Percentiles rank a stretch among this genome's conserved stretches.
phyloP scores from a whole-genome alignment of 1,140 invertebrate species.

The Cydia pomonella region DNA sequence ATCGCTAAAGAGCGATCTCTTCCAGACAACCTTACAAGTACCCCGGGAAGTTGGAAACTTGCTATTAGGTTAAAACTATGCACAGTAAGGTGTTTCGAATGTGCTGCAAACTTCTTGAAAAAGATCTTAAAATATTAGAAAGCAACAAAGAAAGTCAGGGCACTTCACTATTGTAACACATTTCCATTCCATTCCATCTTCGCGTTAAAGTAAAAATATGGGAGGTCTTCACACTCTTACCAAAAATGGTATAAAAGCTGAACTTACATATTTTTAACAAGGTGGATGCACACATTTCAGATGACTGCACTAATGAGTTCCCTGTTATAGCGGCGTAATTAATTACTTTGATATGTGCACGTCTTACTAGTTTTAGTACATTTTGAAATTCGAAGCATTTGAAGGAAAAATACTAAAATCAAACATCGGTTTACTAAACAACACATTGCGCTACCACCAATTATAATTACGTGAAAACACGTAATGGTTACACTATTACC shows the following conservation, averaged over 20 bases:
- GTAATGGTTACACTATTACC: slow-evolving; percentile 18
- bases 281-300: neutral
- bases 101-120: too few species aligned
- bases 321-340: neutral
- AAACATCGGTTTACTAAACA: neutral
- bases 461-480: slow-evolving; percentile 29
- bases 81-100: too few species aligned
- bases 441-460: slow-evolving; percentile 9
- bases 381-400: too few species aligned
- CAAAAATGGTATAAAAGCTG: neutral
- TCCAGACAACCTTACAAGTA: too few species aligned
- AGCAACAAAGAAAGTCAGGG: too few species aligned
- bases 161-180: neutral
- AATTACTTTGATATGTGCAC: neutral
- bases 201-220: neutral
- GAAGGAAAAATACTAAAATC: neutral
- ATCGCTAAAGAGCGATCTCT: too few species aligned
- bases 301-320: neutral
- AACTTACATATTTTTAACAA: neutral
- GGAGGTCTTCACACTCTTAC: neutral
- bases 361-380: too few species aligned
- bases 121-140: neutral
- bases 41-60: too few species aligned
- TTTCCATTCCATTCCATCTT: neutral
- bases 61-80: too few species aligned